These are phyloP conservation scores for Oscheius onirici DNA, from an alignment of 2,888 invertebrate genomes.

Conservation along the genomic window DNA sequence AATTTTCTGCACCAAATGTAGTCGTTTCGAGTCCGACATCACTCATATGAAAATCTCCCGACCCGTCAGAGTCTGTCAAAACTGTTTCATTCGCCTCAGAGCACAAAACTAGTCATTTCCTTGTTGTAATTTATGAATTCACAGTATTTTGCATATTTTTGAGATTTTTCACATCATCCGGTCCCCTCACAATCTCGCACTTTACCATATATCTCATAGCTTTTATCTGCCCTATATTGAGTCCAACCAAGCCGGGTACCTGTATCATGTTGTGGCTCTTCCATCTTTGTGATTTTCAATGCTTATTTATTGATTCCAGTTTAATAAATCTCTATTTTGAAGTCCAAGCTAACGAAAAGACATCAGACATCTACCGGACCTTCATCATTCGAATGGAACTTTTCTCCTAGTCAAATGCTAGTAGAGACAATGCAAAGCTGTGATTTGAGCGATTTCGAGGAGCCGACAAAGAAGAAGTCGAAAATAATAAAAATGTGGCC, in stretches of 20 bases:
- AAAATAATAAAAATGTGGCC: no score
- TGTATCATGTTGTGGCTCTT: no score
- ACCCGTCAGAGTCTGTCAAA: constrained; percentile 93
- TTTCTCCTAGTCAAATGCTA: no score
- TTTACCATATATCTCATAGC: background rate
- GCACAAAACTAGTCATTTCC: constrained; percentile 37
- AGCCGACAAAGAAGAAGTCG: no score
- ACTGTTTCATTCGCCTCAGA: constrained; percentile 79
- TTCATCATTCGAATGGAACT: no score
- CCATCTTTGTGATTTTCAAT: no score
- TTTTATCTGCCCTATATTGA: constrained; percentile 1
- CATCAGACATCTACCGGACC: no score
- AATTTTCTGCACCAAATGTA: constrained; percentile 95
- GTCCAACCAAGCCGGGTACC: background rate
- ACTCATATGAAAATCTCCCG: constrained; percentile 88
- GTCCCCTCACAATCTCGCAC: background rate
- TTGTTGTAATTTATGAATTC: constrained; percentile 1
- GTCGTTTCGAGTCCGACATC: constrained; percentile 95
- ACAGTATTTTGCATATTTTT: background rate
- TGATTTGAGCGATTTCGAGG: no score
- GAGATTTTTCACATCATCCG: background rate
- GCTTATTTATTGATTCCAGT: no score
- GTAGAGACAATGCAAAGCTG: no score
- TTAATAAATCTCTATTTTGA: no score
- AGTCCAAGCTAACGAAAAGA: no score